Evolutionary conservation across 1,140 invertebrate species (phyloP), one percentile per base, ranked within the genome.

Genomic region (Helicoverpa zea): DNA sequence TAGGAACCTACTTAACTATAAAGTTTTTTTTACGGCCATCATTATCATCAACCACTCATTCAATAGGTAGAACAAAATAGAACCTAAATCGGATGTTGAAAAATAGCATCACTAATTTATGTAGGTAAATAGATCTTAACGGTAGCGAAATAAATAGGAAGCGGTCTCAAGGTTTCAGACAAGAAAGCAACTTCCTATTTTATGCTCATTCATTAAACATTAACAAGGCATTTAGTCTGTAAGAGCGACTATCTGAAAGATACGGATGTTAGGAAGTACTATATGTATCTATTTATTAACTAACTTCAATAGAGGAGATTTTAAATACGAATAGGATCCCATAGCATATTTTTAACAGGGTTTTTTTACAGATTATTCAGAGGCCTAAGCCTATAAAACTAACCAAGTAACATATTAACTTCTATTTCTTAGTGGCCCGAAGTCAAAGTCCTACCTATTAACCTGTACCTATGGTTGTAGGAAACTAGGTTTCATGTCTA

Each of bases 141-240:
- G 5, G 23, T 11, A 58, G 47, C 35, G 29, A 43, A 58, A 3
- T 23, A 74, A 35, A 58, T 59, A 74, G 72, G 72, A 74, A 74
- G 72, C 35, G 35, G 30, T 43, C 54, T 74, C 72, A 74, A 74
- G 72, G 72, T 74, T 74, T 18, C 13, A 74, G 54, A 58, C 72
- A 74, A 56, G 54, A 74, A 58, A 56, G 72, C 30, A 18, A 58
- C 54, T 74, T 74, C 72, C 72, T 59, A 58, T 47, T 74, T 47
- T 47, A 47, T 52, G 1, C 43, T 10, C 51, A 56, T 58, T 10
- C 51, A 56, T 72, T 72, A 18, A 72, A 13, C 2, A 30, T 29
- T 23, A 72, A 72, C 23, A 54, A 54, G 54, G 13, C 68, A 72
- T 29, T 68, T 14, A 10, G 4, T 51, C 12, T 70, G 3, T 23